Percentiles rank a stretch among this genome's conserved stretches.
phyloP scores from a whole-genome alignment of 2,797 vertebrate genomes.

The Danionella dracula region DNA sequence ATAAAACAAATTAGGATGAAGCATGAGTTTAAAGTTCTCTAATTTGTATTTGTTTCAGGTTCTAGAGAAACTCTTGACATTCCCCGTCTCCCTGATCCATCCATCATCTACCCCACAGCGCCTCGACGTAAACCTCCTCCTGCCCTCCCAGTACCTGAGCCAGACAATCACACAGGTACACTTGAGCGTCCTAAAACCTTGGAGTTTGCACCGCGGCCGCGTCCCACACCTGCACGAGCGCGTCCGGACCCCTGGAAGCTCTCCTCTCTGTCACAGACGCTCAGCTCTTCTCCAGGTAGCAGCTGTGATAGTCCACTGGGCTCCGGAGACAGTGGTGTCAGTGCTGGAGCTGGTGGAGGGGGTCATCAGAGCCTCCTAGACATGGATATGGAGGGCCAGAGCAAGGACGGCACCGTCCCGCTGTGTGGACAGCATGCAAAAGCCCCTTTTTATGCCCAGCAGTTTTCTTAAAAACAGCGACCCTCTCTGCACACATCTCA shows the following conservation, averaged over 20 bases:
- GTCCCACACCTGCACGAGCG: constrained; percentile 73
- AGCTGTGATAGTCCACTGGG: constrained; percentile 74
- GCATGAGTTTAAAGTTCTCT: too few relatives aligned
- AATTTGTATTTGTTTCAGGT: constrained; percentile 53
- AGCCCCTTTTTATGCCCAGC: constrained; percentile 61
- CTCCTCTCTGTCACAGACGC: constrained; percentile 75
- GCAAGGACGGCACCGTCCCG: constrained; percentile 76
- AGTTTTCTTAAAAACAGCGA: constrained; percentile 55
- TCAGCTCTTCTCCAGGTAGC: constrained; percentile 79
- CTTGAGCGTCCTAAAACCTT: constrained; percentile 82
- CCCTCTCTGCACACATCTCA: too few relatives aligned
- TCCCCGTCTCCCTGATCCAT: constrained; percentile 73
- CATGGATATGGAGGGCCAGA: constrained; percentile 88
- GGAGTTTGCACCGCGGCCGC: constrained; percentile 80
- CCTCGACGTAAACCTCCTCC: constrained; percentile 68
- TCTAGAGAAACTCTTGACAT: constrained; percentile 66
- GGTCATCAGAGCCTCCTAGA: constrained; percentile 78
- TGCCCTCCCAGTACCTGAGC: neutral
- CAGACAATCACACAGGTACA: constrained; percentile 51
- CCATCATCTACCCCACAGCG: constrained; percentile 62
- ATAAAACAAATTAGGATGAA: too few relatives aligned
- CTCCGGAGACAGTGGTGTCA: constrained; percentile 59
- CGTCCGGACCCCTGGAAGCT: constrained; percentile 81
- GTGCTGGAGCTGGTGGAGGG: constrained; percentile 30
- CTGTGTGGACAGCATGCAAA: constrained; percentile 68